Evolutionary conservation across 2,888 invertebrate species (phyloP).

Genomic region (Abrostola tripartita): DNA sequence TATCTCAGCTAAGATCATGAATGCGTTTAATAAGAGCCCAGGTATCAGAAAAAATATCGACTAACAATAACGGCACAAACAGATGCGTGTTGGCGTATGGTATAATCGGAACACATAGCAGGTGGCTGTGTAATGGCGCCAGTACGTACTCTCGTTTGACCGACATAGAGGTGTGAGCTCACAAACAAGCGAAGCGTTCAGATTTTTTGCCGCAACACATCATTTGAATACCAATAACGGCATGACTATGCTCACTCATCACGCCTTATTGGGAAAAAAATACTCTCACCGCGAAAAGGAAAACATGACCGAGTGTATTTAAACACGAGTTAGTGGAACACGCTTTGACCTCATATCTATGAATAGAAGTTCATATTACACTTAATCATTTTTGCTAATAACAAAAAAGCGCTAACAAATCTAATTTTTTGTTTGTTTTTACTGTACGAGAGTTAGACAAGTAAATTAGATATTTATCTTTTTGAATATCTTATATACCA

Average conservation of each 20-base stretch:
- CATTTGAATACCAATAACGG: constrained; percentile 82
- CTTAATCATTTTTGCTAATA: constrained; percentile 62
- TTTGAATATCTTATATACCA: too few species aligned
- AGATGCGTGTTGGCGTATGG: constrained; percentile 58
- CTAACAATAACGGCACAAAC: constrained; percentile 74
- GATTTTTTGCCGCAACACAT: constrained; percentile 76
- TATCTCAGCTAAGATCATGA: constrained; percentile 59
- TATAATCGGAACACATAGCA: constrained; percentile 72
- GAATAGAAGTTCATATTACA: constrained; percentile 59
- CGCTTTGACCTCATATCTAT: constrained; percentile 73
- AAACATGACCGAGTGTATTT: constrained; percentile 72
- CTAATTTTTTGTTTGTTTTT: constrained; percentile 48
- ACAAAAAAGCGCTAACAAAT: constrained; percentile 57
- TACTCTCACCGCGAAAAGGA: constrained; percentile 78
- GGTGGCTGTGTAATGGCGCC: constrained; percentile 70
- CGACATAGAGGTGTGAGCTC: constrained; percentile 71
- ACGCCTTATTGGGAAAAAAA: constrained; percentile 75
- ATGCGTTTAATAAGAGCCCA: constrained; percentile 63
- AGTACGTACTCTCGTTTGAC: constrained; percentile 73
- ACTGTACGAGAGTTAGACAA: constrained; percentile 40
- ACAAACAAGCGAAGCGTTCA: constrained; percentile 71
- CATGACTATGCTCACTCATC: constrained; percentile 73
- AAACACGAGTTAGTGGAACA: constrained; percentile 69
- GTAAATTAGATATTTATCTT: constrained; percentile 12
- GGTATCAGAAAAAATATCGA: constrained; percentile 60